Evolutionary conservation across 2,797 vertebrate genomes (phyloP).

Genomic region (Peromyscus aztecus): DNA sequence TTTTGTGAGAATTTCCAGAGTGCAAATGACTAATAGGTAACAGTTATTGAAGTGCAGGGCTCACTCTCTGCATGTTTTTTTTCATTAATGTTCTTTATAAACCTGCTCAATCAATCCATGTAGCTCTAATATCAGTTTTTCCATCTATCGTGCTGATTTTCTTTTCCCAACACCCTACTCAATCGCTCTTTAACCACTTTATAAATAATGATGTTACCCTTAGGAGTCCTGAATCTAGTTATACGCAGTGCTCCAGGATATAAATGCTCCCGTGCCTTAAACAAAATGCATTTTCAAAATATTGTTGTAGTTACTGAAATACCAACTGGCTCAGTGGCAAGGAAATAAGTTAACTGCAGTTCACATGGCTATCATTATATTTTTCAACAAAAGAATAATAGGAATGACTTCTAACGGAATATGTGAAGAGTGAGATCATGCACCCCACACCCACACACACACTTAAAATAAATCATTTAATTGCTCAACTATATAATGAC

Average conservation of each 20-base stretch:
- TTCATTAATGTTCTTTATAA: background rate
- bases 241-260: background rate
- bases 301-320: background rate
- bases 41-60: accelerated
- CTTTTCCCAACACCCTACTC: background rate
- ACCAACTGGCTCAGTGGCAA: background rate
- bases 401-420: background rate
- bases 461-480: background rate
- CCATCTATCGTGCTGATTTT: background rate
- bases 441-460: background rate
- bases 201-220: background rate
- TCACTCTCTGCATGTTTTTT: background rate
- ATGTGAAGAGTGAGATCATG: background rate
- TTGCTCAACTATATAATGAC: background rate
- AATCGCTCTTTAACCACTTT: background rate
- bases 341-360: background rate
- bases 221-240: background rate
- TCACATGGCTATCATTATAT: background rate
- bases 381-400: background rate
- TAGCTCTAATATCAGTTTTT: accelerated
- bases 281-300: background rate
- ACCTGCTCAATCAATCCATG: background rate
- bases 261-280: background rate
- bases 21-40: too few relatives aligned
- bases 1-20: background rate